A percentile compares a stretch with the other conserved stretches of the same genome.
Evolutionary conservation across 2,113 vertebrate species (phyloP).

Genomic region (Brienomyrus brachyistius): DNA sequence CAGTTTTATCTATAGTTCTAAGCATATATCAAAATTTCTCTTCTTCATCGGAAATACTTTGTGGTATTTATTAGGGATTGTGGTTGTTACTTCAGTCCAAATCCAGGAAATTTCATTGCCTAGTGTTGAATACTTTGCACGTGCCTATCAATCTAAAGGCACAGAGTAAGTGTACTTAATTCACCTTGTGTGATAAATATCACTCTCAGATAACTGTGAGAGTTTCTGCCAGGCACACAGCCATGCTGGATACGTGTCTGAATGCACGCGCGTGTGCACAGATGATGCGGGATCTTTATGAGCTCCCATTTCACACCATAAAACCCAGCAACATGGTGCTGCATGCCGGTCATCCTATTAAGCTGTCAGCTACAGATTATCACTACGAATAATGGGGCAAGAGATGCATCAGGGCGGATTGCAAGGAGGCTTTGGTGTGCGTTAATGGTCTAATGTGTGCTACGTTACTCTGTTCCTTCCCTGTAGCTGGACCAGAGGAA

Average conservation of each 20-base stretch:
- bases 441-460: neutral
- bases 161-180: neutral
- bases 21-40: neutral
- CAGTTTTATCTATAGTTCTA: neutral
- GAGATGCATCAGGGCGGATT: neutral
- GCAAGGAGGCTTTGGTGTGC: neutral
- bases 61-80: neutral
- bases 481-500: neutral
- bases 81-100: neutral
- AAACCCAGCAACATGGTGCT: slow-evolving; percentile 1
- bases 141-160: neutral
- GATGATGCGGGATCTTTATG: neutral
- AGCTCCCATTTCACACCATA: neutral
- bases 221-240: neutral
- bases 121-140: neutral
- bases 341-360: slow-evolving; percentile 6
- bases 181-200: neutral
- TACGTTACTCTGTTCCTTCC: neutral
- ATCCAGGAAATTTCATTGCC: neutral
- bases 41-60: neutral
- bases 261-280: neutral
- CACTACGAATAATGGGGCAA: slow-evolving; percentile 6
- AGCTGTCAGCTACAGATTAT: slow-evolving; percentile 20
- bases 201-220: neutral
- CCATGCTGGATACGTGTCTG: neutral